These are phyloP conservation scores for Polyommatus iphigenia DNA, from an alignment of 2,888 invertebrate genomes.

Conservation along the genomic window DNA sequence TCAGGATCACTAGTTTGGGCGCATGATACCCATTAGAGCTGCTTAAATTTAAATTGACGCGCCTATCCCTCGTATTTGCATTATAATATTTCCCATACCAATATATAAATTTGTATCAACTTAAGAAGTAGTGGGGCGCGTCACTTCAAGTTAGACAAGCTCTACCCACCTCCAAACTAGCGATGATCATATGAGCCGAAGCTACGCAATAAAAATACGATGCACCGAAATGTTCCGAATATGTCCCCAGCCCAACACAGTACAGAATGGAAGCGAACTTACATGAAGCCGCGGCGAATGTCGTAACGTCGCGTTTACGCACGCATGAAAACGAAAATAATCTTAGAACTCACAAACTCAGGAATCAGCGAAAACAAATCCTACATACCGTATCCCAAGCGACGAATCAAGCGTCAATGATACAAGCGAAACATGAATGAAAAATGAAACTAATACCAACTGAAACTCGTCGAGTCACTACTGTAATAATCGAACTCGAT, in stretches of 20 bases:
- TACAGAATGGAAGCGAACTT: conserved; percentile 65
- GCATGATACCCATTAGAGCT: no score
- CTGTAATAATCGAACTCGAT: not conserved
- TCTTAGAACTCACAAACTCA: conserved; percentile 69
- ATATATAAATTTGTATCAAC: no score
- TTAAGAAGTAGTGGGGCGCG: no score
- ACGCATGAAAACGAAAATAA: conserved; percentile 74
- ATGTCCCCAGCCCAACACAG: conserved; percentile 41
- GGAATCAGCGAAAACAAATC: conserved; percentile 61
- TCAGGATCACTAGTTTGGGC: no score
- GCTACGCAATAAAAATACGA: no score
- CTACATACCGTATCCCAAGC: conserved; percentile 59
- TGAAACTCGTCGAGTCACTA: not conserved
- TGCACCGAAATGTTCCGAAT: not conserved
- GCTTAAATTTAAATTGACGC: no score
- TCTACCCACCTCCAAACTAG: not conserved
- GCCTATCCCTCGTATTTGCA: no score
- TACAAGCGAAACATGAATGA: conserved; percentile 47
- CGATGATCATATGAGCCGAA: not conserved
- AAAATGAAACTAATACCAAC: conserved; percentile 12
- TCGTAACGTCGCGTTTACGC: conserved; percentile 65
- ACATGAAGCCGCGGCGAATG: conserved; percentile 73
- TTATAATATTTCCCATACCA: no score
- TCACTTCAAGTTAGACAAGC: no score
- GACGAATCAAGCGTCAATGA: conserved; percentile 50